These are phyloP conservation scores for Tragelaphus strepsiceros DNA, from an alignment of 2,113 vertebrate species.

Conservation along the genomic window DNA sequence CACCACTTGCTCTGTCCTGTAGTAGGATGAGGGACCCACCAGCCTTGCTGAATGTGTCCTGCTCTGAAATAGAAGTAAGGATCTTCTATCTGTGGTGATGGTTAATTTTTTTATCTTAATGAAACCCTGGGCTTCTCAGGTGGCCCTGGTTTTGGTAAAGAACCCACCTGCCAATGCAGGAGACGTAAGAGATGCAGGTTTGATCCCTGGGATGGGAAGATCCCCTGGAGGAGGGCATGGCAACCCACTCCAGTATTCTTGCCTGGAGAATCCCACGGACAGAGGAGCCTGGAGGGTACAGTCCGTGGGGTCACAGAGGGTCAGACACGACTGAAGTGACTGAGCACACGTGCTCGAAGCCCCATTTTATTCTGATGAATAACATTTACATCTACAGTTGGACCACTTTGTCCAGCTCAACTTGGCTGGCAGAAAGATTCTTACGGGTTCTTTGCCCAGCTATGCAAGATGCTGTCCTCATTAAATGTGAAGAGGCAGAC, in stretches of 20 bases:
- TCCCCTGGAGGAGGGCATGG: neutral
- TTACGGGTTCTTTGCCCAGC: neutral
- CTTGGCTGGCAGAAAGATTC: neutral
- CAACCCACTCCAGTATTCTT: neutral
- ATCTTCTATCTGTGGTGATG: neutral
- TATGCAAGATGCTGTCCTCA: neutral
- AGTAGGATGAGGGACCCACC: neutral
- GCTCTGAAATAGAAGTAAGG: neutral
- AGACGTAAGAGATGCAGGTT: fast-evolving
- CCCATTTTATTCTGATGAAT: neutral
- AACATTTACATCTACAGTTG: neutral
- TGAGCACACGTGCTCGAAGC: neutral
- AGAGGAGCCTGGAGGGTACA: neutral
- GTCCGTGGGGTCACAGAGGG: neutral
- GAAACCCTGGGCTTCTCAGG: neutral
- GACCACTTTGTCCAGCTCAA: neutral
- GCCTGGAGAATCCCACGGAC: neutral
- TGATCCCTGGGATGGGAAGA: neutral
- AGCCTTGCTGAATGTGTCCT: neutral
- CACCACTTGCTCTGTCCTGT: neutral
- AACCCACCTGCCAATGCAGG: neutral
- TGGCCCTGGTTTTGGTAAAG: neutral
- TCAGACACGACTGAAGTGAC: neutral
- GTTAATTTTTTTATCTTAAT: neutral
- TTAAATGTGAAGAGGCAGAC: neutral